Base-by-base conservation (phyloP, 23 tunicate species). In the Halocynthia roretzi region DNA sequence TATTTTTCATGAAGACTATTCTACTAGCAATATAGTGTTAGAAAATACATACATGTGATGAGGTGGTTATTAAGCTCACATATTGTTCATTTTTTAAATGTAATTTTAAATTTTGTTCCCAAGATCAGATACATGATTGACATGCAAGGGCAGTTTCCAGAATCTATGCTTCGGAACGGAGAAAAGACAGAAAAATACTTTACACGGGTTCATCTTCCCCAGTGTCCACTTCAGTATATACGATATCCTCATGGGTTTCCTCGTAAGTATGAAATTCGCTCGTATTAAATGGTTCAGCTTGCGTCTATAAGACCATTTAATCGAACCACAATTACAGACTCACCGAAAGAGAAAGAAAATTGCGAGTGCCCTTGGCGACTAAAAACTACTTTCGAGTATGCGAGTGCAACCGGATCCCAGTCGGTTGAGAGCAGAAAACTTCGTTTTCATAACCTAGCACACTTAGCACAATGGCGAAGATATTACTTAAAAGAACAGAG, bases 131-230 rank as follows among this genome's bases (percentile, higher is more conserved):
- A 65, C 31, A 65, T 65, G 10, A 48, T 20, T 20, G 70, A 65
- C 9, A 65, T 65, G 19, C 70, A 65, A 65, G 70, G 70, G 9
- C 10, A 65, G 10, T 65, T 65, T 15, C 70, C 70, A 10, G 15
- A 15, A 10, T 20, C 15, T 10, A 10, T 65, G 19, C 31, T 65
- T 9, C 15, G 31, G 9, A 65, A 15, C 19, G 70, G 70, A 9
- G 10, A 48, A 65, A 65, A 65, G 31, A 65, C 70, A 65, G 19
- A 15, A 65, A 65, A 65, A 65, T 65, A 65, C 31, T 65, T 65
- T 2, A 11, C 31, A 9, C 6, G 70, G 9, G 70, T 15, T 10
- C 70, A 65, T 15, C 70, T 20, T 65, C 70, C 70, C 22, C 22
- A 65, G 70, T 65, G 70, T 15, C 10, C 22, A 65, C 22, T 10